These are phyloP conservation scores for Orthonychiurus folsomi DNA, from an alignment of 2,888 invertebrate species.

Conservation along the genomic window DNA sequence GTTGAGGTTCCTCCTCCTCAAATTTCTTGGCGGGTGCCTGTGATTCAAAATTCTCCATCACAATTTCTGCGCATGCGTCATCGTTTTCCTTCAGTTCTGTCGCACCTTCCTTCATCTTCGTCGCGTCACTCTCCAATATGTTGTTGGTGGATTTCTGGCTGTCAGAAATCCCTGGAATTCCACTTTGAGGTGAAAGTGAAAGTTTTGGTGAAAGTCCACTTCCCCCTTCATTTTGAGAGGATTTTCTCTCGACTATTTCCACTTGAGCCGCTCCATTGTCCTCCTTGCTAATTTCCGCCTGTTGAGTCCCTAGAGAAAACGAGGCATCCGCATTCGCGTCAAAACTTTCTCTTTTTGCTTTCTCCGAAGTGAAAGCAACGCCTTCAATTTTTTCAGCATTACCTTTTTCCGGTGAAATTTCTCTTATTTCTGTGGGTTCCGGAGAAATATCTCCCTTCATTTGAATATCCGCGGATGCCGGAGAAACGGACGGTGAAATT, in stretches of 20 bases:
- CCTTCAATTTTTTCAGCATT: conserved; percentile 3
- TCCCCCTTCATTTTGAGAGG: neutral
- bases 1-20: neutral
- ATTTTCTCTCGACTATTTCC: neutral
- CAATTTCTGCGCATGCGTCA: neutral
- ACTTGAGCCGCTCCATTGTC: neutral
- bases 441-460: too few relatives aligned
- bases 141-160: too few relatives aligned
- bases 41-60: neutral
- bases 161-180: neutral
- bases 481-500: too few relatives aligned
- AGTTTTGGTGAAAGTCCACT: neutral
- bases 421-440: conserved; percentile 15
- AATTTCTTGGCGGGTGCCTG: neutral
- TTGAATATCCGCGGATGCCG: too few relatives aligned
- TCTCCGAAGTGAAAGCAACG: conserved; percentile 3
- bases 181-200: neutral
- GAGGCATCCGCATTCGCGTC: neutral
- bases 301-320: neutral
- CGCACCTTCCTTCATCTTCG: neutral
- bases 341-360: neutral
- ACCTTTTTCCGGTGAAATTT: conserved; percentile 16
- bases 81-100: neutral
- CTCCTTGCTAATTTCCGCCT: neutral
- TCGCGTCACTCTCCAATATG: too few relatives aligned